Conservation (phyloP, 1,140 invertebrate genomes). For the Drosophila burlai region DNA sequence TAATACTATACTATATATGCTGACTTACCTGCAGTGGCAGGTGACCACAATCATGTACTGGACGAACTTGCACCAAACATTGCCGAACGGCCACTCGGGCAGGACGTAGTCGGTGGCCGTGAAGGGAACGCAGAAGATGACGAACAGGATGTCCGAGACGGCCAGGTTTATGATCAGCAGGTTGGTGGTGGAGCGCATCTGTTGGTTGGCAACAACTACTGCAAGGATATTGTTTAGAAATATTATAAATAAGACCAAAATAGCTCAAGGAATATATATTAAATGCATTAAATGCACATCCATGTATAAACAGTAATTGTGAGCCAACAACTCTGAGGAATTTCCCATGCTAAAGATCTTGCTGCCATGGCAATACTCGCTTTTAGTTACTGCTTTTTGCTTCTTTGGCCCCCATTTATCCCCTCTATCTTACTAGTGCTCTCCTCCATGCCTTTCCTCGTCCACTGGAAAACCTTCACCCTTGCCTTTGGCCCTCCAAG, state of each 20-base stretch:
- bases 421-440: not conserved
- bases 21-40: constrained; percentile 89
- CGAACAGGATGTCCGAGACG: too few relatives aligned
- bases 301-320: not conserved
- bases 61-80: constrained; percentile 88
- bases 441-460: not conserved
- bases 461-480: not conserved
- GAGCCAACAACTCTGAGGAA: not conserved
- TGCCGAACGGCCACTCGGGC: constrained; percentile 51
- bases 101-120: too few relatives aligned
- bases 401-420: not conserved
- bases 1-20: constrained; percentile 86
- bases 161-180: too few relatives aligned
- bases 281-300: too few relatives aligned
- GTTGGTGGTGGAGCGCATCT: too few relatives aligned
- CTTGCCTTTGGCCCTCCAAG: constrained; percentile 1
- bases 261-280: too few relatives aligned
- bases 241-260: too few relatives aligned
- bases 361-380: constrained; percentile 26
- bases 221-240: constrained; percentile 85
- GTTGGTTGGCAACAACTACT: constrained; percentile 91
- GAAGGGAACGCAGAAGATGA: too few relatives aligned
- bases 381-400: constrained; percentile 16
- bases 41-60: constrained; percentile 89
- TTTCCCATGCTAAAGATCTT: constrained; percentile 8